Conservation (phyloP, 1,140 invertebrate genomes). For the Danaus plexippus region DNA sequence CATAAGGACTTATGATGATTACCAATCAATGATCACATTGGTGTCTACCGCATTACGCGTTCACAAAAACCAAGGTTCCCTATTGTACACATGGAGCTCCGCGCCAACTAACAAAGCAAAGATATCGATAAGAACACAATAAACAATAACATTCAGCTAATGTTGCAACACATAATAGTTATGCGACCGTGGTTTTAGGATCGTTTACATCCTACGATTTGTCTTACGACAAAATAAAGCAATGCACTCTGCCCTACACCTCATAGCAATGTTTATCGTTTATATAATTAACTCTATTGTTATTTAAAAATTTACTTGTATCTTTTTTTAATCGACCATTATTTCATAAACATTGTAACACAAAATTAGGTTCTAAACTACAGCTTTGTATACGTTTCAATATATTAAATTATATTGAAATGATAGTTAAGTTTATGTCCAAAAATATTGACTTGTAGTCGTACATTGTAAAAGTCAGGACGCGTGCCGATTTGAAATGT, state of each 20-base stretch:
- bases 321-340: no score
- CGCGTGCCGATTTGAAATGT: conserved; percentile 27
- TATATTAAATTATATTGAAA: no score
- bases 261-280: background rate
- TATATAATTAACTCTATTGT: background rate
- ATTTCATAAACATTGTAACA: no score
- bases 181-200: conserved; percentile 38
- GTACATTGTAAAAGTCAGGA: conserved; percentile 19
- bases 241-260: background rate
- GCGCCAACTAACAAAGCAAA: conserved; percentile 47
- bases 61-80: conserved; percentile 61
- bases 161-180: conserved; percentile 51
- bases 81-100: conserved; percentile 48
- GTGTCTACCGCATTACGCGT: conserved; percentile 40
- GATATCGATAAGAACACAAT: conserved; percentile 67
- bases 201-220: conserved; percentile 24
- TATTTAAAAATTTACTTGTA: no score
- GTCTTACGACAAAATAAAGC: background rate
- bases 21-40: conserved; percentile 24
- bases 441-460: conserved; percentile 7
- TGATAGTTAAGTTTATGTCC: no score
- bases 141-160: conserved; percentile 64
- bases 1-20: no score
- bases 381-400: no score
- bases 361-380: no score